Evolutionary conservation across 2,113 vertebrate species (phyloP), one percentile per base, ranked within the genome.

Genomic region (Panthera uncia): DNA sequence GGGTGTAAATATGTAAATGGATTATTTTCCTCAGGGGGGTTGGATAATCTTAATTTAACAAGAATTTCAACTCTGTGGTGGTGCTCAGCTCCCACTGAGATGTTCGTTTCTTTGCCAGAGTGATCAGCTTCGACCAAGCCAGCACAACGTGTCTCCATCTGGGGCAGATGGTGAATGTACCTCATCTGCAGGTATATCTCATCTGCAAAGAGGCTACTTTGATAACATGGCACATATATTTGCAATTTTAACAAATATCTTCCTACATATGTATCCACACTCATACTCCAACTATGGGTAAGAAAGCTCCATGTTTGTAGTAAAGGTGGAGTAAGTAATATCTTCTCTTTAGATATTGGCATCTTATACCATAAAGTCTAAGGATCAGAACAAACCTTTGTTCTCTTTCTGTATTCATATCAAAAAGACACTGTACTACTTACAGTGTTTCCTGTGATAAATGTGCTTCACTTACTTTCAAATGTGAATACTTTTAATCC

Each of bases 21-120:
- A 80, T 97, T 88, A 89, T 84, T 45, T 80, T 85, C 83, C 74
- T 97, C 93, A 31, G 50, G 94, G 65, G 65, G 69, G 36, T 23
- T 91, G 83, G 74, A 57, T 95, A 90, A 96, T 96, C 95, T 96
- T 97, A 96, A 98, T 95, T 97, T 97, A 96, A 96, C 94, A 88
- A 96, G 87, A 98, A 96, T 88, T 82, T 91, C 94, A 78, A 3
- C 94, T 95, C 92, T 57, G 93, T 48, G 86, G 89, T 73, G 29
- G 33, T 41, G n/a, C 66, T 71, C 29, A 45, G 29, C 41, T 92
- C 87, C 94, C 83, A 90, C 87, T 14, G 93, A 55, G 83, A 87
- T 33, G 38, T 29, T 92, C 91, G 33, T 63, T 89, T 81, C 36
- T 73, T 80, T 96, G 96, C 92, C 97, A 69, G 95, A 94, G 19